These are phyloP conservation scores for Luehdorfia chinensis DNA, from an alignment of 1,140 invertebrate genomes.

Conservation along the genomic window DNA sequence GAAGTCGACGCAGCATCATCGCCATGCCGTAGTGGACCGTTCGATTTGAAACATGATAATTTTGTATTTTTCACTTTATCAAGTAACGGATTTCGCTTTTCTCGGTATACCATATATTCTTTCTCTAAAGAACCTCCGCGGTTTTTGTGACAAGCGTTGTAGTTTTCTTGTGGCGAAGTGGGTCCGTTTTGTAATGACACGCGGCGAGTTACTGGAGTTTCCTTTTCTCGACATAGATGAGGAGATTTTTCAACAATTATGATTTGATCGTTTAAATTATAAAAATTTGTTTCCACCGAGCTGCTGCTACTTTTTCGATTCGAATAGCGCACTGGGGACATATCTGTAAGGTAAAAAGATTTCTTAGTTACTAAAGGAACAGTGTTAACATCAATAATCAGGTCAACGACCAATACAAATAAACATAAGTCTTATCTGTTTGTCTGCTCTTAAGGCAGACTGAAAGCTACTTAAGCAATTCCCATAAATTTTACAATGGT, in stretches of 20 bases:
- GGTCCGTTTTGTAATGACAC: constrained; percentile 69
- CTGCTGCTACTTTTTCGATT: constrained; percentile 81
- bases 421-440: too few species aligned
- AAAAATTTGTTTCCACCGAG: constrained; percentile 82
- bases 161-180: constrained; percentile 57
- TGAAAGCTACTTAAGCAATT: too few species aligned
- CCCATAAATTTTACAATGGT: too few species aligned
- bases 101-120: constrained; percentile 74
- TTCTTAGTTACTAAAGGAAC: not conserved
- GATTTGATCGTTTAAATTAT: constrained; percentile 80
- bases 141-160: constrained; percentile 58
- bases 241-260: constrained; percentile 77
- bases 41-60: constrained; percentile 82
- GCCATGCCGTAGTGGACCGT: constrained; percentile 61
- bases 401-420: too few species aligned
- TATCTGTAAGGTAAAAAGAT: constrained; percentile 77
- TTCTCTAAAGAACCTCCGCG: constrained; percentile 74
- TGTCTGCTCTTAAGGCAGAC: too few species aligned
- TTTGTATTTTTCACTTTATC: constrained; percentile 85
- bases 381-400: not conserved
- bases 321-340: constrained; percentile 81
- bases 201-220: constrained; percentile 59
- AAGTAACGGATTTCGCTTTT: constrained; percentile 83
- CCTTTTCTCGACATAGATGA: constrained; percentile 54
- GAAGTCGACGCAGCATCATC: constrained; percentile 73